A percentile compares a stretch with the other conserved stretches of the same genome.
These are phyloP conservation scores for Apodemia mormo DNA, from an alignment of 2,888 invertebrate species.

Conservation along the genomic window DNA sequence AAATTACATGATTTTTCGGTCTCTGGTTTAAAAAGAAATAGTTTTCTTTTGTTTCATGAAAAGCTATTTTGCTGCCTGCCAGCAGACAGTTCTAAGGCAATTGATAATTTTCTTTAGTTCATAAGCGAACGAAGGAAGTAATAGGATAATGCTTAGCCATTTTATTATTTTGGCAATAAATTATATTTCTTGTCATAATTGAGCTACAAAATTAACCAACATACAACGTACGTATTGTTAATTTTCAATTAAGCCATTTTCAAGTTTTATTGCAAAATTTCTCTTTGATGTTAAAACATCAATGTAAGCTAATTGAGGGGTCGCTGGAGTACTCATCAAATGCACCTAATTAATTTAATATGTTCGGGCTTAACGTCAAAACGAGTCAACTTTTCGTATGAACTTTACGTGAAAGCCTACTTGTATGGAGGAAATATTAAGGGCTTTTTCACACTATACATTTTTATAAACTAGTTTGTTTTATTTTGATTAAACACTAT, in stretches of 20 bases:
- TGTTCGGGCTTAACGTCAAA: slow-evolving; percentile 34
- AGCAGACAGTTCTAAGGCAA: too few species aligned
- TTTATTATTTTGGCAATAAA: too few species aligned
- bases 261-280: slow-evolving; percentile 18
- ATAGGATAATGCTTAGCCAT: too few species aligned
- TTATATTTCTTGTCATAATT: background rate
- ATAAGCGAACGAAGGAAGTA: too few species aligned
- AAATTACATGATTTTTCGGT: too few species aligned
- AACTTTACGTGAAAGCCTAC: slow-evolving; percentile 32
- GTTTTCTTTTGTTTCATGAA: too few species aligned
- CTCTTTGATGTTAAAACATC: slow-evolving; percentile 22
- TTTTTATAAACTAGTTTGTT: slow-evolving; percentile 5
- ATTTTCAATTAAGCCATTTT: slow-evolving; percentile 17
- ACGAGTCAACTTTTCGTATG: slow-evolving; percentile 38
- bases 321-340: slow-evolving; percentile 22
- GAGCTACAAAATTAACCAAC: background rate
- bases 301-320: slow-evolving; percentile 36
- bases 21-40: too few species aligned
- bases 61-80: too few species aligned
- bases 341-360: slow-evolving; percentile 42
- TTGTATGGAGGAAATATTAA: slow-evolving; percentile 35
- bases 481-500: background rate
- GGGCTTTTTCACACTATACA: slow-evolving; percentile 29
- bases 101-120: too few species aligned
- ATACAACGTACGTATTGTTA: background rate